phyloP scores from a whole-genome alignment of 2,888 invertebrate genomes.

The Eupeodes latifasciatus region DNA sequence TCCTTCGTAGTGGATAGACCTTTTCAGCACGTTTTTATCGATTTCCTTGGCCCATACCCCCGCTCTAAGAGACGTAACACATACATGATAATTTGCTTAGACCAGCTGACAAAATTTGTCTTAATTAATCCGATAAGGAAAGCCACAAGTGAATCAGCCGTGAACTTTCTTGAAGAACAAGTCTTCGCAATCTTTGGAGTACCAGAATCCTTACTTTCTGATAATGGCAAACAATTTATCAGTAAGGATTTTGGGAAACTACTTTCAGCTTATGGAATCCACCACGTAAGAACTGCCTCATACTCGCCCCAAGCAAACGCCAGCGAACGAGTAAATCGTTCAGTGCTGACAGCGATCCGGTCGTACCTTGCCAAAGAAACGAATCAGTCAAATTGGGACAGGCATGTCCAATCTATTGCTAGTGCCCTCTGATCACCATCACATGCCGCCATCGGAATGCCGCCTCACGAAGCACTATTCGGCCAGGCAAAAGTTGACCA shows the following conservation, averaged over 20 bases:
- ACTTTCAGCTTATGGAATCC: neutral
- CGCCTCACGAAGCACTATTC: neutral
- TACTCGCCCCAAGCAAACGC: slow-evolving; percentile 4
- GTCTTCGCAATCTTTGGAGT: neutral
- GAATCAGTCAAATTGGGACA: neutral
- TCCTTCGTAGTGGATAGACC: too few species aligned
- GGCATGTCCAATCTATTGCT: neutral
- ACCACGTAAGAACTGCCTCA: neutral
- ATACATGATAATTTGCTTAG: too few species aligned
- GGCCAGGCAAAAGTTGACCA: neutral
- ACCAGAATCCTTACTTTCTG: neutral
- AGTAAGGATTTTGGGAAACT: neutral
- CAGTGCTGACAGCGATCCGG: neutral
- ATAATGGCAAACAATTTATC: neutral
- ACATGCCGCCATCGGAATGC: neutral
- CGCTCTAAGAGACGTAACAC: too few species aligned
- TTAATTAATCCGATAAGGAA: too few species aligned
- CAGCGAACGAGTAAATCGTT: neutral
- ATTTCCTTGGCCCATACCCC: too few species aligned
- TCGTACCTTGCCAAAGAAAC: neutral
- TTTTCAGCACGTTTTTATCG: too few species aligned
- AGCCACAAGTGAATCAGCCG: neutral
- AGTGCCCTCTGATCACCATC: neutral
- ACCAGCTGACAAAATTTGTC: too few species aligned
- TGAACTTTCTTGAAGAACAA: neutral